Conservation (phyloP, 2,797 vertebrate genomes). For the Anas acuta region DNA sequence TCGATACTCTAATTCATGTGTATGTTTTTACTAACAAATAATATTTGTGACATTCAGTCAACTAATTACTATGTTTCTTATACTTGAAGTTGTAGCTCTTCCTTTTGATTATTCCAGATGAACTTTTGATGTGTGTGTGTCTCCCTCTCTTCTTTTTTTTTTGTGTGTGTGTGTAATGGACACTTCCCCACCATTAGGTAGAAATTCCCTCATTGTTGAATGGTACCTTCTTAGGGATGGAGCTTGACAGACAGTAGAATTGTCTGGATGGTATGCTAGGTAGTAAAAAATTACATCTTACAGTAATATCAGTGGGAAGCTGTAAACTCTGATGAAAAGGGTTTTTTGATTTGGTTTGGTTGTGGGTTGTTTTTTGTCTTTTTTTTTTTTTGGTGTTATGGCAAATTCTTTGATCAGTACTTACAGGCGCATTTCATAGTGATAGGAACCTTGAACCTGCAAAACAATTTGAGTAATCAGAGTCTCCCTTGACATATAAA, state of each 20-base stretch:
- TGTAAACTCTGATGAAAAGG: neutral
- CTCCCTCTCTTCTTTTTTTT: neutral
- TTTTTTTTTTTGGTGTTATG: neutral
- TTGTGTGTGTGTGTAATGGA: neutral
- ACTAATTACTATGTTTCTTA: neutral
- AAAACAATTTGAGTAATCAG: neutral
- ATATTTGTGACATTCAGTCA: neutral
- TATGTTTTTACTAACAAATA: neutral
- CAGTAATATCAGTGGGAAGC: neutral
- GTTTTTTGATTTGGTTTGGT: neutral
- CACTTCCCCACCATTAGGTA: neutral
- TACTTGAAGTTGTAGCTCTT: neutral
- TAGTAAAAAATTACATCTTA: neutral
- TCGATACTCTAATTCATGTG: neutral
- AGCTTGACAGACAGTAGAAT: neutral
- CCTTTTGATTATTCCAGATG: neutral
- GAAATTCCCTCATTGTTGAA: neutral
- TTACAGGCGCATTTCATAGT: neutral
- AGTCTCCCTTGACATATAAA: neutral
- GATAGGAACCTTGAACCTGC: neutral
- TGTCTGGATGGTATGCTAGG: neutral
- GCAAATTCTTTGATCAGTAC: neutral
- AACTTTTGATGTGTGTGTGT: neutral
- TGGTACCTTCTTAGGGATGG: neutral
- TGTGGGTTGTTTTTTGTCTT: accelerated